Base-by-base conservation (phyloP, 2,113 vertebrate genomes). In the Pycnonotus jocosus region DNA sequence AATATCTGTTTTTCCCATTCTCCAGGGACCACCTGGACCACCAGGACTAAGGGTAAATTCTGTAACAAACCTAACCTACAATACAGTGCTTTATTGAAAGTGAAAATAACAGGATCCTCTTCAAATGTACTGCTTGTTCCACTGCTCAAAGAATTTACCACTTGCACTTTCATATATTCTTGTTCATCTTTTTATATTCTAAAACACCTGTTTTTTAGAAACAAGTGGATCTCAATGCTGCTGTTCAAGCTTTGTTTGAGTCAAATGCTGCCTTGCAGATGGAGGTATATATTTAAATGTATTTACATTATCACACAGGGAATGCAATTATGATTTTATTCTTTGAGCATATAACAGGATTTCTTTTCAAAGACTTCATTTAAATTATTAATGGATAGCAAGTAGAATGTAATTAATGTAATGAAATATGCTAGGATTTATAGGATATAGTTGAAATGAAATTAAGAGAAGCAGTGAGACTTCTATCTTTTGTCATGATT, bases 31-130 rank as follows among this genome's bases (percentile, higher is more conserved):
- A 72, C 99, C 98, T 64, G 99, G 99, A 80, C 92, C 97, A 91
- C 98, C 98, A 33, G 99, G 99, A 86, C 98, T 97, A 84, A 97
- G 97, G 94, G 99, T 99, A 98, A 98, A 98, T 97, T 81, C 79
- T 81, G 20, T 69, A 91, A 70, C 14, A 95, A 60, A 79, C 21
- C 17, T 91, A 48, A 64, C 3, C 10, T 88, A 53, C 28, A 33
- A 27, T 20, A 23, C 15, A 64, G 31, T 53, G 21, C 16, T 68
- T 30, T 83, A 58, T 15, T 91, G 48, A 45, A 76, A 81, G 57
- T 76, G 15, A 70, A 83, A 88, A 31, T 42, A 77, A 20, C 15
- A 65, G 15, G 15, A 81, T 31, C 12, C 25, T 89, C n/a, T 61
- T 87, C 61, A 95, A 83, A 89, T 47, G 20, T 25, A 47, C 79